Conservation (phyloP, 2,888 invertebrate species). For the Silvanus unidentatus region DNA sequence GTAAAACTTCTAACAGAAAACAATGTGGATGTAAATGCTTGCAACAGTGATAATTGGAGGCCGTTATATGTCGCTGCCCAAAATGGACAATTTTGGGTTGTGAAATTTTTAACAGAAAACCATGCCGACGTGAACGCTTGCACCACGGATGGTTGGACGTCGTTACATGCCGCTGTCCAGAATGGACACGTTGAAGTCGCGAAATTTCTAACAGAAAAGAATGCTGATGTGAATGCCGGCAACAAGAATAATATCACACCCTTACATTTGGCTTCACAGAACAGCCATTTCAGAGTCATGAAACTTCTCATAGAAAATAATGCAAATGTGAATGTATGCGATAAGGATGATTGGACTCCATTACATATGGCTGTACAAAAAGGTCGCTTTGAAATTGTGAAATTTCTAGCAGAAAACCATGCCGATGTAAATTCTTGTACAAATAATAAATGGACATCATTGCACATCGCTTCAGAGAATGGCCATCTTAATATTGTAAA, state of each 20-base stretch:
- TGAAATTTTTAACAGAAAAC: not conserved
- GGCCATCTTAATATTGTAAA: conserved; percentile 4
- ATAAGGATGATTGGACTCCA: not conserved
- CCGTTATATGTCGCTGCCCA: too few species aligned
- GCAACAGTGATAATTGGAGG: too few species aligned
- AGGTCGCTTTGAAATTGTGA: conserved; percentile 2
- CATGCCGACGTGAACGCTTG: conserved; percentile 8
- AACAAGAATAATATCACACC: conserved; percentile 38
- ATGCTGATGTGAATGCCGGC: conserved; percentile 15
- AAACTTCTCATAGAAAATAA: conserved; percentile 5
- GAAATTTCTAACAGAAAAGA: not conserved
- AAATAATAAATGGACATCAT: too few species aligned
- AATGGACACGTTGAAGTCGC: too few species aligned
- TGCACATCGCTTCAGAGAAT: not conserved
- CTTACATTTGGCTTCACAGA: conserved; percentile 51
- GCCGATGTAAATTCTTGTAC: conserved; percentile 10
- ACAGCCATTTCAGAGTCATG: conserved; percentile 33
- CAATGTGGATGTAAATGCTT: too few species aligned
- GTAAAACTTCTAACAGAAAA: too few species aligned
- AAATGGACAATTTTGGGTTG: too few species aligned
- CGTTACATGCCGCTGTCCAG: too few species aligned
- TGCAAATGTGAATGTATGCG: not conserved
- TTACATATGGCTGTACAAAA: not conserved
- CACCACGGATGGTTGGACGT: too few species aligned
- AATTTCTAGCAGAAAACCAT: conserved; percentile 7